A percentile compares a stretch with the other conserved stretches of the same genome.
phyloP scores from a whole-genome alignment of 1,140 invertebrate genomes.

The Hycleus phaleratus region DNA sequence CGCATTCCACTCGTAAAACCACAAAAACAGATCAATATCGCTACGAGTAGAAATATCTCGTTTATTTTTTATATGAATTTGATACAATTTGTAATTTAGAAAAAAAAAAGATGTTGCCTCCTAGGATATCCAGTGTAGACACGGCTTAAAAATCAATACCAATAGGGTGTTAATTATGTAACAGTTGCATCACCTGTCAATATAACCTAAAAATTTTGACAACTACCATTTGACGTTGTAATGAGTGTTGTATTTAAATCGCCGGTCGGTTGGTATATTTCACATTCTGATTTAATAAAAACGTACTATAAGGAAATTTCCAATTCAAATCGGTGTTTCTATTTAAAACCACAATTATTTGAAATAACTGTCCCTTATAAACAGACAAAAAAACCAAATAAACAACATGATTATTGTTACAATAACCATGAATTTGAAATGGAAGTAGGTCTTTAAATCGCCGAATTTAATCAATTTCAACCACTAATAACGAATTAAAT shows the following conservation, averaged over 20 bases:
- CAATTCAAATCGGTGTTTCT: not conserved
- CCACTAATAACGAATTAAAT: not conserved
- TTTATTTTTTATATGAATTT: too few relatives aligned
- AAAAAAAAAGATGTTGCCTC: too few relatives aligned
- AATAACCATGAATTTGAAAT: not conserved
- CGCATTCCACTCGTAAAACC: too few relatives aligned
- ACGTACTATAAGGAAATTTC: not conserved
- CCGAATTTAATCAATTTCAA: too few relatives aligned
- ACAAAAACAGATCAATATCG: too few relatives aligned
- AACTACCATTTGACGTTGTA: not conserved
- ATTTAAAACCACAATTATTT: conserved; percentile 16
- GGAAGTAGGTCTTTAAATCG: conserved; percentile 10
- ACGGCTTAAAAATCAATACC: too few relatives aligned
- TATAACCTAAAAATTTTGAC: too few relatives aligned
- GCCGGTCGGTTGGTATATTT: conserved; percentile 9
- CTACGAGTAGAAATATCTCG: too few relatives aligned
- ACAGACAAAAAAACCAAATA: not conserved
- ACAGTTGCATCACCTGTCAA: too few relatives aligned
- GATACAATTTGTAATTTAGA: too few relatives aligned
- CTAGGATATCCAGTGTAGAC: too few relatives aligned
- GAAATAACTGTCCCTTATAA: conserved; percentile 18
- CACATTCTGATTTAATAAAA: conserved; percentile 9
- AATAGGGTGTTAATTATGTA: too few relatives aligned
- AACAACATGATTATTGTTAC: not conserved
- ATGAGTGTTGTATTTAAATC: conserved; percentile 5